These are phyloP conservation scores for Catonia carolina DNA, from an alignment of 2,888 invertebrate genomes.

Conservation along the genomic window DNA sequence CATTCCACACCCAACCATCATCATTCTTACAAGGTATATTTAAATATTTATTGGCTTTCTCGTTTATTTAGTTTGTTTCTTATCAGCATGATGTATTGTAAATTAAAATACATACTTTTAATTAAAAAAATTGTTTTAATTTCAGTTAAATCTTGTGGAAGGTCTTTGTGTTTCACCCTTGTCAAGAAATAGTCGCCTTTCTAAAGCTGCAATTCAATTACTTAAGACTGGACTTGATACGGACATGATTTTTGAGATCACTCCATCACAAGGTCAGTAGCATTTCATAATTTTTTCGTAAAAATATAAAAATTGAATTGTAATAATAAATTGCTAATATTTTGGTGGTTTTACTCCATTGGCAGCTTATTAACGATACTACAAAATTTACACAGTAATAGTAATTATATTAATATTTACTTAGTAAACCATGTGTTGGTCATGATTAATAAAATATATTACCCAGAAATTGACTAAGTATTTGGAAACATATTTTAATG, in stretches of 20 bases:
- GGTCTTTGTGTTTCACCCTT: conserved; percentile 55
- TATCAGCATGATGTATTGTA: not conserved
- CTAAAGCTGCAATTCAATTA: conserved; percentile 51
- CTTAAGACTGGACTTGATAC: conserved; percentile 49
- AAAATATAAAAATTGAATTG: not conserved
- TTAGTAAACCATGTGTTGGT: too few species aligned
- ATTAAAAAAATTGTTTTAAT: not conserved
- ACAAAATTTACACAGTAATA: too few species aligned
- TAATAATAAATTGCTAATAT: not conserved
- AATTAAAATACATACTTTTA: not conserved
- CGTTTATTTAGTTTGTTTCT: too few species aligned
- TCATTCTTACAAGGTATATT: conserved; percentile 19
- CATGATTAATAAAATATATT: too few species aligned
- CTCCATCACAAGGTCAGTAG: conserved; percentile 33
- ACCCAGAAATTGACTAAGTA: too few species aligned
- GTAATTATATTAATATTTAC: too few species aligned
- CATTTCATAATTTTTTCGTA: not conserved
- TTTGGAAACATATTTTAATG: too few species aligned
- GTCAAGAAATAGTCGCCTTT: conserved; percentile 50
- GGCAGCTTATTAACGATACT: too few species aligned
- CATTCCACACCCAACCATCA: conserved; percentile 21
- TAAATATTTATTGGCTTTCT: not conserved
- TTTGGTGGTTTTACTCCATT: too few species aligned
- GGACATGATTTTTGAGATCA: conserved; percentile 61
- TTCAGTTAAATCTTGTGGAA: conserved; percentile 52